Evolutionary conservation across 1,140 invertebrate genomes (phyloP), one percentile per base, ranked within the genome.

Genomic region (Steinernema feltiae): DNA sequence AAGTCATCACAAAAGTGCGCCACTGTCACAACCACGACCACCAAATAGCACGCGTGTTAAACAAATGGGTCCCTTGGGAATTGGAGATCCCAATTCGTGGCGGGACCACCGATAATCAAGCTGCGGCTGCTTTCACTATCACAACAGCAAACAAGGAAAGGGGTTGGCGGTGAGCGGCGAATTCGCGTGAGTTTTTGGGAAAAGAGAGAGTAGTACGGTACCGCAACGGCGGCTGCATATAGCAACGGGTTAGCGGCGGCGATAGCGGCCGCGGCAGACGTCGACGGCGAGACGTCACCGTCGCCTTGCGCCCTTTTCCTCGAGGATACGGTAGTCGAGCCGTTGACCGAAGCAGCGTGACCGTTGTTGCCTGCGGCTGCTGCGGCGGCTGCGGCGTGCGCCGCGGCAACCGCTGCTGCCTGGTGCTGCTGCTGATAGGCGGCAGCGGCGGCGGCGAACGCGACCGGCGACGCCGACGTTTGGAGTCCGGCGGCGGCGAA

Each of bases 371-470:
- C 24, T 15, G 32, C 41, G 3, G 78, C 17, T 1, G 73, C 73
- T 12, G 21, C 29, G 24, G 73, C 46, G 71, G 63, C 77, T 18
- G 30, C 76, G 73, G 32, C 73, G 18, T 73, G n/a, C 30, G 76
- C 29, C 27, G 32, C 30, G 27, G 75, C 76, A 48, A 48, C 31
- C 12, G 69, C 76, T 17, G 69, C 76, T 1, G 75, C 21, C 30
- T 78, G 48, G 2, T 78, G 29, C 75, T 78, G 74, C 30, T 77
- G 32, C 15, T 24, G n/a, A 15, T 15, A 76, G 76, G 76, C 46
- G 12, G 69, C 76, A 15, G 21, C 76, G 76, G 76, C 46, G 12
- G 69, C 76, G n/a, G 69, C 76, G 2, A 78, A 78, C 12, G 53
- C 76, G 21, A 35, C 53, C 17, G 79, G 29, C 69, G 30, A 32